phyloP scores from a whole-genome alignment of 1,140 invertebrate genomes.

The Brachionus rubens region DNA sequence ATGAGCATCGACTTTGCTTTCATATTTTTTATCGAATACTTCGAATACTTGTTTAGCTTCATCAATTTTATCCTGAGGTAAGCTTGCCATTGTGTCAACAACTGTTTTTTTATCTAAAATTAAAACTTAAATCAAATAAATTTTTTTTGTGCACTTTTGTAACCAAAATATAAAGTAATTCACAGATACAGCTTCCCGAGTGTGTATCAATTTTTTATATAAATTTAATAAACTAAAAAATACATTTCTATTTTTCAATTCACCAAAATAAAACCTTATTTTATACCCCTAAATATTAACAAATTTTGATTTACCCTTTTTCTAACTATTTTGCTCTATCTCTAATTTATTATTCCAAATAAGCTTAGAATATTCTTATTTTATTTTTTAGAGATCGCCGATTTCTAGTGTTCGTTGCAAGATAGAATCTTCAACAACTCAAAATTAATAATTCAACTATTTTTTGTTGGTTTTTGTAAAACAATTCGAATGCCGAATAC shows the following conservation, averaged over 20 bases:
- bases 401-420: background rate
- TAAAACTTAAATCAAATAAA: background rate
- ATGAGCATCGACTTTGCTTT: slow-evolving; percentile 42
- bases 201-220: too few relatives aligned
- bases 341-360: slow-evolving; percentile 40
- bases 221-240: too few relatives aligned
- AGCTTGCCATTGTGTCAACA: slow-evolving; percentile 25
- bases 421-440: background rate
- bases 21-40: slow-evolving; percentile 48
- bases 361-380: background rate
- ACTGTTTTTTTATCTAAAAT: background rate
- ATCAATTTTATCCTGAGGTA: slow-evolving; percentile 38
- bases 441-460: background rate
- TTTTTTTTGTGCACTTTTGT: too few relatives aligned
- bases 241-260: too few relatives aligned
- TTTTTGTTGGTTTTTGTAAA: too few relatives aligned
- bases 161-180: too few relatives aligned
- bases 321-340: background rate
- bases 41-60: slow-evolving; percentile 47
- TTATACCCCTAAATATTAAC: slow-evolving; percentile 11
- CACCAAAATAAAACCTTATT: slow-evolving; percentile 6
- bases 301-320: background rate
- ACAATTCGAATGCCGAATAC: too few relatives aligned
- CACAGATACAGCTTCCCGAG: too few relatives aligned
- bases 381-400: too few relatives aligned